Percentiles rank a stretch among this genome's conserved stretches.
Evolutionary conservation across 2,797 vertebrate genomes (phyloP).

Genomic region (Macroramphosus scolopax): DNA sequence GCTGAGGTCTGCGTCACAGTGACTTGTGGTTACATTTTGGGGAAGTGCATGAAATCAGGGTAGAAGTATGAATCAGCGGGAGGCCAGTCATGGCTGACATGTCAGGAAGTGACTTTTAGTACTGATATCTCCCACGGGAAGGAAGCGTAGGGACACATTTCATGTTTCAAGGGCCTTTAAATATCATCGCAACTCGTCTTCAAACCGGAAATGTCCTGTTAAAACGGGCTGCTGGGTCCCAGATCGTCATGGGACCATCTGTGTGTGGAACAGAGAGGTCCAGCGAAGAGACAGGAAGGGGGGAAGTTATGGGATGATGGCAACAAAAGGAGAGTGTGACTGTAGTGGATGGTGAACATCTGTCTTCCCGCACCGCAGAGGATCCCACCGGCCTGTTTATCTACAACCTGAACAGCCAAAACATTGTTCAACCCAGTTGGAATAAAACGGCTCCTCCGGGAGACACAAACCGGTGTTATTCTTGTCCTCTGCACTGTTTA

Average conservation of each 20-base stretch:
- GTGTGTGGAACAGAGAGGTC: slow-evolving; percentile 11
- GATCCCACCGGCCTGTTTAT: slow-evolving; percentile 53
- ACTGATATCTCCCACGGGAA: slow-evolving; percentile 46
- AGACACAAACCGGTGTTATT: slow-evolving; percentile 54
- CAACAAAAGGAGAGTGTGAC: no score
- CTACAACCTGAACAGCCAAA: slow-evolving; percentile 58
- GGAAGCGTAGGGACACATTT: slow-evolving; percentile 36
- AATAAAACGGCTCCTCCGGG: slow-evolving; percentile 54
- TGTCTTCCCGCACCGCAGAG: slow-evolving; percentile 38
- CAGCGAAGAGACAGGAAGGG: slow-evolving; percentile 6
- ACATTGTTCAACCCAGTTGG: slow-evolving; percentile 61
- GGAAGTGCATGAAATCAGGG: no score
- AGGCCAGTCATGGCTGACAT: slow-evolving; percentile 33
- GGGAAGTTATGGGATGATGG: no score
- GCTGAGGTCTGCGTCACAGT: no score
- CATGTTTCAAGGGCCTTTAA: slow-evolving; percentile 31
- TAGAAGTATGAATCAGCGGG: no score
- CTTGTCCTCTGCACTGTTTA: slow-evolving; percentile 60
- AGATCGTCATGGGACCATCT: no score
- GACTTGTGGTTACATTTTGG: no score
- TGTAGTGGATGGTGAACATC: slow-evolving; percentile 46
- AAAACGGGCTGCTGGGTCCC: slow-evolving; percentile 23
- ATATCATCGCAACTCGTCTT: slow-evolving; percentile 40
- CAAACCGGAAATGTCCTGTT: slow-evolving; percentile 59
- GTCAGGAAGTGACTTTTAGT: slow-evolving; percentile 24